Evolutionary conservation across 2,888 invertebrate genomes (phyloP).

Genomic region (Diaperis boleti): DNA sequence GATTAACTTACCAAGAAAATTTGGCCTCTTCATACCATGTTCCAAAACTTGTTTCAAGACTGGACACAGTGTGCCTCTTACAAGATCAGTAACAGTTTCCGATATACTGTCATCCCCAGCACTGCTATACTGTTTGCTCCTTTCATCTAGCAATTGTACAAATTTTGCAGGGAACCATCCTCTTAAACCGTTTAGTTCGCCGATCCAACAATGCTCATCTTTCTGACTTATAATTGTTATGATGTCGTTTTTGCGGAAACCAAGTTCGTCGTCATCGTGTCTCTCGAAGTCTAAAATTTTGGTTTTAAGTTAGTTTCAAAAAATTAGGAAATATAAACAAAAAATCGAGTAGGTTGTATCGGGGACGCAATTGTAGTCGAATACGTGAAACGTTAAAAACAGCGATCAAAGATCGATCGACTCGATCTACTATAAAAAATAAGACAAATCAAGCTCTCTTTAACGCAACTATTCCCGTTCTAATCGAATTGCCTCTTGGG

Average conservation of each 20-base stretch:
- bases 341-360: too few relatives aligned
- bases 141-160: slow-evolving; percentile 94
- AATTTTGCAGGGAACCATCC: slow-evolving; percentile 99
- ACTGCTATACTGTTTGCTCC: slow-evolving; percentile 90
- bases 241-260: slow-evolving; percentile 98
- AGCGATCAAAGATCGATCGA: too few relatives aligned
- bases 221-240: slow-evolving; percentile 97
- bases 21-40: slow-evolving; percentile 94
- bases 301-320: too few relatives aligned
- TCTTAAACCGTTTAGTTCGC: slow-evolving; percentile 93
- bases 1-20: slow-evolving; percentile 76
- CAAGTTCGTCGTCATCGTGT: slow-evolving; percentile 97
- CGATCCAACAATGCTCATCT: slow-evolving; percentile 99
- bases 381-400: too few relatives aligned
- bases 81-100: slow-evolving; percentile 96
- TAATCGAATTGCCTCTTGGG: too few relatives aligned
- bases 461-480: too few relatives aligned
- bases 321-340: too few relatives aligned
- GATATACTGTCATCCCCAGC: slow-evolving; percentile 98
- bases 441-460: too few relatives aligned
- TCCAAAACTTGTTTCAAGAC: slow-evolving; percentile 93
- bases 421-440: too few relatives aligned
- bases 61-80: slow-evolving; percentile 93
- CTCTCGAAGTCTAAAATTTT: slow-evolving; percentile 91
- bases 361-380: too few relatives aligned